Evolutionary conservation across 2,888 invertebrate genomes (phyloP), one percentile per base, ranked within the genome.

Genomic region (Pyrrhopygopsis socrates): DNA sequence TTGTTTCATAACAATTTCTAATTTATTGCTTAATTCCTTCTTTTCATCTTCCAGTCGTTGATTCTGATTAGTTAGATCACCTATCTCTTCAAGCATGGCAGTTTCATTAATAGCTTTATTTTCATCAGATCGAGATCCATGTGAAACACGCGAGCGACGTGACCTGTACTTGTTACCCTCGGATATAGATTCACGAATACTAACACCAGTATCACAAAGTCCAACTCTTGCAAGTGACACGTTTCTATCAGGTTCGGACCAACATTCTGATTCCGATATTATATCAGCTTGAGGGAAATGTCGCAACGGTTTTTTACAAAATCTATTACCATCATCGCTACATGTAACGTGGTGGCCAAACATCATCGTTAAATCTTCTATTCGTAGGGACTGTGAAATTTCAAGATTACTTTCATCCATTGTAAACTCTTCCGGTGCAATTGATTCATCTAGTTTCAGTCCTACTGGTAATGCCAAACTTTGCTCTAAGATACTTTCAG

Each of bases 241-340:
- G 84, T 98, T 99, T 68, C 99, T 98, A 95, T 99, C 99, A 0
- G 99, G 99, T 95, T 99, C 99, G 0, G 99, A 99, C 99, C 99
- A 99, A 45, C 99, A 99, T 95, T 99, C 99, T 0, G 99, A 99
- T 95, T 99, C 99, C 0, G 98, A 98, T 83, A 97, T 96, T 22
- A 96, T 79, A 91, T 98, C 98, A 6, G 96, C 96, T 93, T 96
- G 97, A 41, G 97, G 96, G 70, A 96, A 95, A 83, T 95, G 94
- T 91, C 95, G 96, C 9, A 94, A 79, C 38, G 95, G 88, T 90
- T 95, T 97, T 78, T 92, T 95, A 13, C 91, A 88, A 0, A 95
- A 95, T 89, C 94, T 95, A 71, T 95, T 93, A 60, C 91, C 92
- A 41, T 97, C 97, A 60, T 97, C 97, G 82, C 94, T 94, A 84